Base-by-base conservation (phyloP, 2,797 vertebrate species). In the Stomatorhinus walkeri region DNA sequence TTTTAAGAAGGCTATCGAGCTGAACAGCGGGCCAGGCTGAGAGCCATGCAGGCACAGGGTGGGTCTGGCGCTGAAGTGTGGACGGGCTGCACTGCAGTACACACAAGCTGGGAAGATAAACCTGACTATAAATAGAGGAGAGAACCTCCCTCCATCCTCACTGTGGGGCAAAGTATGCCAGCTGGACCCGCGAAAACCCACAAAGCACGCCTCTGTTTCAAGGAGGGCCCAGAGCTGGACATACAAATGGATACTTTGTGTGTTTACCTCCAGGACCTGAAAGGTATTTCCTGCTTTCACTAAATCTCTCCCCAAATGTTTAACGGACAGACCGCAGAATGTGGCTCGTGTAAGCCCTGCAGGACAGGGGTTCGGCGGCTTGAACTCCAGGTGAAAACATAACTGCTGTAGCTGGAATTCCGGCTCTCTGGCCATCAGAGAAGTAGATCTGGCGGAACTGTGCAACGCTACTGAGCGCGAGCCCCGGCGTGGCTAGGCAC, bases 61-160 rank as follows among this genome's bases (percentile, higher is more conserved):
- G 40, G 32, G 48, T 6, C 46, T 48, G 9, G 48, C 2, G 16
- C 61, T 52, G 19, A 68, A 43, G 59, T n/a, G 40, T 28, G 40
- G 40, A 72, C 0, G 5, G n/a, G 46, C 59, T 5, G n/a, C 87
- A 28, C n/a, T 2, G n/a, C 10, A 48, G 28, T 8, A 32, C 22
- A 19, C 7, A 14, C 8, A 14, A 28, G 43, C 64, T 43, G 49
- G 32, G 24, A 19, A 56, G 48, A 84, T 64, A n/a, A 64, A 52
- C 56, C 46, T 24, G 14, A 28, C 61, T 87, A 76, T 52, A 89
- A 89, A 72, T 87, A 87, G 61, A 76, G 84, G 48, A 59, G 46
- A 68, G 36, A 40, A 46, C 56, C 19, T 76, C 61, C 40, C 88
- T 89, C 61, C 61, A 76, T 24, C 61, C 61, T 85, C 52, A 36